These are phyloP conservation scores for Dicrostonyx torquatus DNA, from an alignment of 2,797 vertebrate genomes.

Conservation along the genomic window DNA sequence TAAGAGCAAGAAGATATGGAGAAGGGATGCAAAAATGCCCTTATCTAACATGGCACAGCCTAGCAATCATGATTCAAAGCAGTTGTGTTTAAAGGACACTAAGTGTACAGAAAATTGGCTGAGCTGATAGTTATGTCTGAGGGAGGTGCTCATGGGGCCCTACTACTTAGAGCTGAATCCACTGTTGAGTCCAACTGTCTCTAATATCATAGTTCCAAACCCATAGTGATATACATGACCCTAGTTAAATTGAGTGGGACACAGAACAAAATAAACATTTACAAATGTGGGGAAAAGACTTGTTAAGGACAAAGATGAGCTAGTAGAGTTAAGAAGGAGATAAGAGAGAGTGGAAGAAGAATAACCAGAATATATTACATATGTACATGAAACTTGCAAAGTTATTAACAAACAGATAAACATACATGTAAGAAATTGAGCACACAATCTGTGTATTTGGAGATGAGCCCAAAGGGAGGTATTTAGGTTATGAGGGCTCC, in stretches of 20 bases:
- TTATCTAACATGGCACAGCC: not conserved
- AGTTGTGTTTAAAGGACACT: not conserved
- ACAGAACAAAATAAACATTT: not conserved
- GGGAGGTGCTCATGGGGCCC: not conserved
- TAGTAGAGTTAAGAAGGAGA: no score
- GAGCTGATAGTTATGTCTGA: not conserved
- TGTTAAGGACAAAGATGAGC: not conserved
- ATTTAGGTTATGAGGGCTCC: not conserved
- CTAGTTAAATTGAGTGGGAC: not conserved
- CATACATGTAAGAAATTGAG: not conserved
- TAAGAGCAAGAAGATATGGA: not conserved
- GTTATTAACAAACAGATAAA: not conserved
- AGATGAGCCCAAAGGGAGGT: not conserved
- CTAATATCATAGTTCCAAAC: not conserved
- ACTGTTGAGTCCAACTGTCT: not conserved
- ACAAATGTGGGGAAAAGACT: not conserved
- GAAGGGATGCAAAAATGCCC: not conserved
- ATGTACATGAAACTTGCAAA: not conserved
- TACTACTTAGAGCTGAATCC: not conserved
- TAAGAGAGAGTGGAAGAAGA: not conserved
- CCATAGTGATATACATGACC: not conserved
- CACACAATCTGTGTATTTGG: not conserved
- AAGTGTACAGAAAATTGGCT: not conserved
- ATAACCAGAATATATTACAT: not conserved
- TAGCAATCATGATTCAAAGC: not conserved